These are phyloP conservation scores for Notarius quadriscutis DNA, from an alignment of 2,113 vertebrate species.

Conservation along the genomic window DNA sequence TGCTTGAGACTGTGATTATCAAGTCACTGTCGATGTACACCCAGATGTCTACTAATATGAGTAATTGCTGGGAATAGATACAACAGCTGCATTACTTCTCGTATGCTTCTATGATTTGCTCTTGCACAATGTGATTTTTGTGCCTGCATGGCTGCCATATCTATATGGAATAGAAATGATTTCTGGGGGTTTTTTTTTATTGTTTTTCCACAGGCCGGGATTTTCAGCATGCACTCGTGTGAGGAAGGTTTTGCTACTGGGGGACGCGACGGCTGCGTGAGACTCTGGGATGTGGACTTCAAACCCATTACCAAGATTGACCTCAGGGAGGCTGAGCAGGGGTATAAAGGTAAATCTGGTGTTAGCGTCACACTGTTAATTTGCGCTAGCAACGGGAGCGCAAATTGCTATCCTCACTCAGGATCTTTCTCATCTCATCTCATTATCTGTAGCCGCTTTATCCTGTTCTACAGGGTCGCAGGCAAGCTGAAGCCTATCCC, in stretches of 20 bases:
- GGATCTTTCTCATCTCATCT: too few species aligned
- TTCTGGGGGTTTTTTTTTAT: neutral
- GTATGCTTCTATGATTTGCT: neutral
- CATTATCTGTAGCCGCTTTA: too few species aligned
- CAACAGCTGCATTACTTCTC: neutral
- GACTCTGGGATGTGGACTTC: slow-evolving; percentile 94
- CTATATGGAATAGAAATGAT: neutral
- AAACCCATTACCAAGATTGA: slow-evolving; percentile 99
- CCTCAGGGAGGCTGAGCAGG: slow-evolving; percentile 92
- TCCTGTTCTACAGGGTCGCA: too few species aligned
- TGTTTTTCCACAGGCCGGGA: slow-evolving; percentile 78
- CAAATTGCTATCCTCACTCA: too few species aligned
- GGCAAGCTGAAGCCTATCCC: too few species aligned
- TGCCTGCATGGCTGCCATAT: neutral
- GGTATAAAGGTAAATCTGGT: slow-evolving; percentile 87
- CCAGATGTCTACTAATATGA: neutral
- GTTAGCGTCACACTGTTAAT: too few species aligned
- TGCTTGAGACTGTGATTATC: neutral
- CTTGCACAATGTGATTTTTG: neutral
- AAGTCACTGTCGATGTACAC: neutral
- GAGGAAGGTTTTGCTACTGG: slow-evolving; percentile 97
- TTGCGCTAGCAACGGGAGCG: too few species aligned
- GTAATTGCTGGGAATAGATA: neutral
- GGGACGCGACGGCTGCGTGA: slow-evolving; percentile 92
- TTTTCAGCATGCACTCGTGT: slow-evolving; percentile 95